phyloP scores from a whole-genome alignment of 2,888 invertebrate species.

The Drosophila leonis region DNA sequence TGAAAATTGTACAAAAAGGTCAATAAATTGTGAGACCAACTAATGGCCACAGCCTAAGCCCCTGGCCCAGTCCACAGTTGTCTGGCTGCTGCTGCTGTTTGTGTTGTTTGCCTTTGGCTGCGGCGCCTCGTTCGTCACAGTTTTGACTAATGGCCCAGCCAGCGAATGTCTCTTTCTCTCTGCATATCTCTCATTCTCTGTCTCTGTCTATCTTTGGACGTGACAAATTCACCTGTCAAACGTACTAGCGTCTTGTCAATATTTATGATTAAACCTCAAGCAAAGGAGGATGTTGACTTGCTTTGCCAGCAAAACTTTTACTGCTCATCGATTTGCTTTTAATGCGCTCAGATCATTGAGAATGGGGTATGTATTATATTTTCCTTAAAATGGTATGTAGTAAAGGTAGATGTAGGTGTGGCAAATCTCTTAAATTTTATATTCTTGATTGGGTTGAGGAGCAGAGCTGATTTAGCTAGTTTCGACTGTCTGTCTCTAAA shows the following conservation, averaged over 20 bases:
- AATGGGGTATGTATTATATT: neutral
- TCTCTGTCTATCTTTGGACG: conserved; percentile 6
- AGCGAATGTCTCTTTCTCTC: neutral
- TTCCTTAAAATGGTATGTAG: no score
- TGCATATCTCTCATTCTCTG: neutral
- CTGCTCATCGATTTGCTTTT: conserved; percentile 3
- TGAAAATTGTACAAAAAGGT: conserved; percentile 67
- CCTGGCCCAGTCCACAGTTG: neutral
- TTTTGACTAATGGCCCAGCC: conserved; percentile 11
- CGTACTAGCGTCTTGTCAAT: conserved; percentile 50
- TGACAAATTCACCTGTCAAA: conserved; percentile 77
- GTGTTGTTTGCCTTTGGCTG: conserved; percentile 38
- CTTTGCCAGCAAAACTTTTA: neutral
- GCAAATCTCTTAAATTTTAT: no score
- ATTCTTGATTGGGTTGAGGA: neutral
- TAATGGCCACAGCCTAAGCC: conserved; percentile 45
- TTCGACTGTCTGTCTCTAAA: no score
- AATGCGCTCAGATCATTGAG: neutral
- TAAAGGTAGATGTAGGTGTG: neutral
- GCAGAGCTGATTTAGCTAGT: neutral
- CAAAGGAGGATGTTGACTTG: conserved; percentile 20
- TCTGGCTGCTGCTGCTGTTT: conserved; percentile 20
- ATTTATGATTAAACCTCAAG: conserved; percentile 74
- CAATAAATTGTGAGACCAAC: conserved; percentile 67
- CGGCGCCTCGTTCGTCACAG: conserved; percentile 61